Base-by-base conservation (phyloP, 2,113 vertebrate species). In the Hippoglossus stenolepis region DNA sequence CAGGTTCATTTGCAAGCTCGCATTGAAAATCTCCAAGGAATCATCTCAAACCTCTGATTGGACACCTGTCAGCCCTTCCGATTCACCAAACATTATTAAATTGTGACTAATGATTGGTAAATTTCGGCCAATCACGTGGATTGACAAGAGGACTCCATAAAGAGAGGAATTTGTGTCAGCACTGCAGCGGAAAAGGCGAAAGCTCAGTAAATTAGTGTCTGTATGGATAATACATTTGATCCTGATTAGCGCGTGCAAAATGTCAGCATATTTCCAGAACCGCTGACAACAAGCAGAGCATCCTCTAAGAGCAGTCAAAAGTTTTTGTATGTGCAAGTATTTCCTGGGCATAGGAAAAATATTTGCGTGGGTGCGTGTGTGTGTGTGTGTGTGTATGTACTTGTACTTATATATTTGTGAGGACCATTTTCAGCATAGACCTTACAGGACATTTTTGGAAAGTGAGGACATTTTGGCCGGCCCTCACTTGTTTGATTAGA, bases 1-100 rank as follows among this genome's bases (percentile, higher is more conserved):
- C 93, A 94, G 77, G 89, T 94, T 94, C 94, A 91, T 91, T 92
- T 95, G 94, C 93, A 96, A 96, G 91, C 93, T 95, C 94, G 93
- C 92, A 94, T 94, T 96, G 94, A 92, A 90, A 91, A 93, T 96
- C 91, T 90, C 88, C 80, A 90, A 94, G 92, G 86, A 82, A 89
- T 93, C 92, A 93, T 96, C 95, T 96, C 93, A 95, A 94, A 86
- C 86, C 94, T 95, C 92, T 96, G 93, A 96, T 96, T 94, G 95
- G 94, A 89, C 90, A 95, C 94, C 94, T 96, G 94, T 94, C 95
- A 95, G 92, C 94, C 93, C 69, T 90, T 90, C 79, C 80, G 85
- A 93, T 81, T 87, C 90, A 90, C 81, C 89, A 87, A 85, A 84
- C 93, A 90, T 93, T 92, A 91, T 89, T 93, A 93, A 86, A 84